A percentile compares a stretch with the other conserved stretches of the same genome.
Evolutionary conservation across 2,113 vertebrate genomes (phyloP).

Genomic region (Nannobrachium achirus): DNA sequence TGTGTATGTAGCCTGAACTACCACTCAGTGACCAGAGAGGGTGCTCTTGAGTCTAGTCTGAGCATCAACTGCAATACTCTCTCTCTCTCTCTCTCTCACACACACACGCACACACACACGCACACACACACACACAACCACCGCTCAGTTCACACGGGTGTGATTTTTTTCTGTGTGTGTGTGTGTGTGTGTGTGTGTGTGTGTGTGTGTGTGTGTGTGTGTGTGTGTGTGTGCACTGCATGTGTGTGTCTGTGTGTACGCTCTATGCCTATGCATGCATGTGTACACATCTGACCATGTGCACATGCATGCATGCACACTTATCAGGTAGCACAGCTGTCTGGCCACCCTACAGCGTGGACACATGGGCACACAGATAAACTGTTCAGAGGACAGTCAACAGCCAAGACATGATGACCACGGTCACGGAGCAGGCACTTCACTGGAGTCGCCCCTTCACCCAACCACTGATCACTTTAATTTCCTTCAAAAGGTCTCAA

Average conservation of each 20-base stretch:
- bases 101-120: no score
- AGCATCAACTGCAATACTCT: slow-evolving; percentile 20
- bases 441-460: no score
- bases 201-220: no score
- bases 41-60: no score
- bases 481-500: no score
- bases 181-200: neutral
- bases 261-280: no score
- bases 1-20: no score
- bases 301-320: neutral
- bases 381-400: slow-evolving; percentile 44
- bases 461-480: no score
- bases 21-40: no score
- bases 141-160: neutral
- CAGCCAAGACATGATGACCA: slow-evolving; percentile 19
- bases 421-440: neutral
- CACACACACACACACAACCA: slow-evolving; percentile 22
- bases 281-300: neutral
- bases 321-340: slow-evolving; percentile 53
- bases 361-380: slow-evolving; percentile 54
- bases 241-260: no score
- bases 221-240: no score
- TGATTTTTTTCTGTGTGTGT: neutral
- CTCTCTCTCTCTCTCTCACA: no score
- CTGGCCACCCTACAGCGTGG: slow-evolving; percentile 30